A percentile compares a stretch with the other conserved stretches of the same genome.
Evolutionary conservation across 2,113 vertebrate genomes (phyloP).

Genomic region (Pteronura brasiliensis): DNA sequence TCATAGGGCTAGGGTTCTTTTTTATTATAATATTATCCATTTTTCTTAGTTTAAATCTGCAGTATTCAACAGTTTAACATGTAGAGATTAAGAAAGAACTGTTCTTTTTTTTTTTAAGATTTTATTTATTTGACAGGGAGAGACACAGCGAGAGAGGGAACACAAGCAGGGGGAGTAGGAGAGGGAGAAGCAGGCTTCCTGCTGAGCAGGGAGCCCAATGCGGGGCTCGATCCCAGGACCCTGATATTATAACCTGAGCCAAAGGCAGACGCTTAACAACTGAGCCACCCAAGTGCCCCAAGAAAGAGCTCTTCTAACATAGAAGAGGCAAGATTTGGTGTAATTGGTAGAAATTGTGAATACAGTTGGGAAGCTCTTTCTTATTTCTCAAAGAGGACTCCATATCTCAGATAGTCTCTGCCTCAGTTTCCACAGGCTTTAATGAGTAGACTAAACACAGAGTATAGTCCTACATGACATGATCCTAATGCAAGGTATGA

Average conservation of each 20-base stretch:
- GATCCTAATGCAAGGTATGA: background rate
- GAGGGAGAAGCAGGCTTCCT: too few species aligned
- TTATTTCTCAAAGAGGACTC: background rate
- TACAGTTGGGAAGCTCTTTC: background rate
- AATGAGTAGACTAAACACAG: background rate
- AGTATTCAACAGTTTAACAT: background rate
- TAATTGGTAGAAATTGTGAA: background rate
- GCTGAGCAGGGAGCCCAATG: too few species aligned
- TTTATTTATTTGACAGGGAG: too few species aligned
- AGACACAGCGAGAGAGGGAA: too few species aligned
- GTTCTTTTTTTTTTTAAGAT: background rate
- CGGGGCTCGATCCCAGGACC: too few species aligned
- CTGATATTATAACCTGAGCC: too few species aligned
- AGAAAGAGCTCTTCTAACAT: background rate
- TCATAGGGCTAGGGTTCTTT: background rate
- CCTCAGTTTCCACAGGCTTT: background rate
- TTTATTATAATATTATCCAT: background rate
- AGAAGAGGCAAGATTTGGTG: background rate
- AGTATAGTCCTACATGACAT: fast-evolving
- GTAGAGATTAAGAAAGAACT: slow-evolving; percentile 3
- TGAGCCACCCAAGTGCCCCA: background rate
- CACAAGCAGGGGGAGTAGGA: too few species aligned
- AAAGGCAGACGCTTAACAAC: too few species aligned
- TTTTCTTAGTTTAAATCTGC: background rate
- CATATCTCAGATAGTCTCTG: background rate